Percentiles rank a stretch among this genome's conserved stretches.
These are phyloP conservation scores for Magallana nippona DNA, from an alignment of 2,888 invertebrate species.

Conservation along the genomic window DNA sequence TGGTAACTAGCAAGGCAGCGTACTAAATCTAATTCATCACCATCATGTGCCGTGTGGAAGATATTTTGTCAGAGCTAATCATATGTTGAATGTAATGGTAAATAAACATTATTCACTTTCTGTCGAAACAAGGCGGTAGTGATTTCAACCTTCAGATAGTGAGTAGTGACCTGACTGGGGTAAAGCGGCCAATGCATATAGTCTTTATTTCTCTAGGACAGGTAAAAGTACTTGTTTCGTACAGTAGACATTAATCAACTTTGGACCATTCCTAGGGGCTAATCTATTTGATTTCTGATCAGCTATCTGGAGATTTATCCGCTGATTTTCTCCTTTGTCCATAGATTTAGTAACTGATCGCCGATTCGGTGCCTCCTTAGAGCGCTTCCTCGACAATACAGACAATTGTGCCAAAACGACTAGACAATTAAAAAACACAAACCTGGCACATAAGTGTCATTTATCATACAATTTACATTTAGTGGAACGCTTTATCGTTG, in stretches of 20 bases:
- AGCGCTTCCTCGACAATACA: slow-evolving; percentile 34
- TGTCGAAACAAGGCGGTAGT: slow-evolving; percentile 20
- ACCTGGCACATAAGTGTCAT: slow-evolving; percentile 28
- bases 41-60: slow-evolving; percentile 1
- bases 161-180: neutral
- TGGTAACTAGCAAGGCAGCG: neutral
- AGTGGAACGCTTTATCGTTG: neutral
- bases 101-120: slow-evolving; percentile 20
- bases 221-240: slow-evolving; percentile 35
- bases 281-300: slow-evolving; percentile 25
- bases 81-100: slow-evolving; percentile 24
- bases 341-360: slow-evolving; percentile 31
- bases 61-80: slow-evolving; percentile 30
- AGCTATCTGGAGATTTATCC: slow-evolving; percentile 14
- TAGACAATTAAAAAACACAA: slow-evolving; percentile 29
- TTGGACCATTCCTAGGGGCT: slow-evolving; percentile 16
- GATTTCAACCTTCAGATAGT: neutral
- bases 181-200: neutral
- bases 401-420: slow-evolving; percentile 31
- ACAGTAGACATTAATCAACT: slow-evolving; percentile 31
- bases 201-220: slow-evolving; percentile 17
- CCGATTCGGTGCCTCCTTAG: slow-evolving; percentile 27
- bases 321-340: slow-evolving; percentile 38
- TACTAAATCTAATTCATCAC: slow-evolving; percentile 32
- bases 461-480: slow-evolving; percentile 22